Base-by-base conservation (phyloP, 2,113 vertebrate species). In the Lagopus muta region DNA sequence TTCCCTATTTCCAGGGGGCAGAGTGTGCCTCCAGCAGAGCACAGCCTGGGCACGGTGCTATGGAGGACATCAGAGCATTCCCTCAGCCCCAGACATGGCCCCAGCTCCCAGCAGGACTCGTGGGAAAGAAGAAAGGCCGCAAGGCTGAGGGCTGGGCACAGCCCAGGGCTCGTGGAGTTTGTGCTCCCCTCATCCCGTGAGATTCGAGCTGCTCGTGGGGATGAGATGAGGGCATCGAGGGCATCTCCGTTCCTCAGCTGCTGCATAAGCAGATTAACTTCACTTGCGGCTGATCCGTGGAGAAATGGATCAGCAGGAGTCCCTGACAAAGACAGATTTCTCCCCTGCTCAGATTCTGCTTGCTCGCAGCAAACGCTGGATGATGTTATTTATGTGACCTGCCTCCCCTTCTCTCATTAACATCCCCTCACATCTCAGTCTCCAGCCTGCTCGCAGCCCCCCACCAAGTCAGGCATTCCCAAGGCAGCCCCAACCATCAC, bases 251-350 rank as follows among this genome's bases (percentile, higher is more conserved):
- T 80, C 32, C 89, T 83, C 86, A 24, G 93, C 89, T 92, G 93
- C 96, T 91, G 92, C 85, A 91, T 95, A 95, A 96, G 88, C 95
- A 93, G 93, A 96, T 92, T 93, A 94, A 81, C 80, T 92, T 62
- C 60, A 69, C 20, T 5, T 84, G 80, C 8, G 4, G 88, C 93
- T 94, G 92, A 94, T 88, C 93, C 95, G 57, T 17, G 54, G 92
- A 92, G 90, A 94, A 88, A 94, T 76, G 89, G 88, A 92, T 94
- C 94, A 57, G 89, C 89, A 94, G 83, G 83, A 94, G 89, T 21
- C 80, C 89, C 92, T 96, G 95, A 90, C 92, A 90, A 27, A 90
- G 88, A 69, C 86, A 70, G 61, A 93, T 92, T 81, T 45, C 74
- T 90, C 62, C 85, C 73, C 13, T 38, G 61, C 92, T 95, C 92